These are phyloP conservation scores for Lottia gigantea DNA, from an alignment of 2,888 invertebrate species.

Conservation along the genomic window DNA sequence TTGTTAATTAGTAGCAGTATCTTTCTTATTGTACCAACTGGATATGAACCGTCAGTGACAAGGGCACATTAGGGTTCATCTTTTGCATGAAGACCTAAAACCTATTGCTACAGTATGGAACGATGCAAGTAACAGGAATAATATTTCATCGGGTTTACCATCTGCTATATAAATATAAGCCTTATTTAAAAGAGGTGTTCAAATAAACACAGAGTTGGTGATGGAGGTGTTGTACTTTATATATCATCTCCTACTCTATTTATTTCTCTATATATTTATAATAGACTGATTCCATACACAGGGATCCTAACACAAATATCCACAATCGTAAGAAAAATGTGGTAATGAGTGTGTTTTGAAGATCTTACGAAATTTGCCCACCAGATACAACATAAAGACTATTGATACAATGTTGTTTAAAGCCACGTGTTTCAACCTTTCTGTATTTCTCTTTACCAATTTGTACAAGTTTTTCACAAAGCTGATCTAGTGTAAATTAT, in stretches of 20 bases:
- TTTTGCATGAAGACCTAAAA: too few relatives aligned
- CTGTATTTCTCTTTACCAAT: too few relatives aligned
- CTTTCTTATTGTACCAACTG: too few relatives aligned
- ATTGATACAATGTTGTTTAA: too few relatives aligned
- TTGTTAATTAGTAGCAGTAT: too few relatives aligned
- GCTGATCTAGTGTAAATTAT: conserved; percentile 28
- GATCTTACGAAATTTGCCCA: background rate
- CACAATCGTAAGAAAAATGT: conserved; percentile 1
- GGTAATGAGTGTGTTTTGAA: conserved; percentile 7
- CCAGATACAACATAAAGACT: conserved; percentile 1
- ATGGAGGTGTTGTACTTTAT: background rate
- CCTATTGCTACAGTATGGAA: too few relatives aligned
- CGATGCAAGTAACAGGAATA: too few relatives aligned
- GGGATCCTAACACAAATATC: background rate
- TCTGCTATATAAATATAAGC: background rate
- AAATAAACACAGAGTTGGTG: conserved; percentile 4
- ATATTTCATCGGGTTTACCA: background rate
- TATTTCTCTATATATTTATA: conserved; percentile 7
- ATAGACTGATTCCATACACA: background rate
- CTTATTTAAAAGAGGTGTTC: conserved; percentile 2
- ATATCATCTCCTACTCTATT: background rate
- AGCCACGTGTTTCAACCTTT: too few relatives aligned
- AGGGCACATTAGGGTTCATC: too few relatives aligned
- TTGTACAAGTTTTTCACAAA: conserved; percentile 20
- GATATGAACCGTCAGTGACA: too few relatives aligned